These are phyloP conservation scores for Galagoides demidoff DNA, from an alignment of 2,797 vertebrate genomes.

Conservation along the genomic window DNA sequence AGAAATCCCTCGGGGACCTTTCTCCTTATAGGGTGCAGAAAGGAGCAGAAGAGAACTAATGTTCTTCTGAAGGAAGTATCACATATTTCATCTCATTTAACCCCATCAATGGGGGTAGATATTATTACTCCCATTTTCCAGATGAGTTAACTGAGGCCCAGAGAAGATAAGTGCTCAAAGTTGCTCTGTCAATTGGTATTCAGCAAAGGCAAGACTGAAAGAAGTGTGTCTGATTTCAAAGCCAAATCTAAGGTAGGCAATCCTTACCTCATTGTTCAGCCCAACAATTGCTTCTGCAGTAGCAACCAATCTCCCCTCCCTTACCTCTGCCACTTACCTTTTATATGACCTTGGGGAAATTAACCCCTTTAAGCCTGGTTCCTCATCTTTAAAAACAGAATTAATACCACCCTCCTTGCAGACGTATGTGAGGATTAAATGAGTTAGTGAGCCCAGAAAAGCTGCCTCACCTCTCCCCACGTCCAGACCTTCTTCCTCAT, in stretches of 20 bases:
- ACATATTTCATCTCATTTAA: background rate
- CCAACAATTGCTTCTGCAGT: background rate
- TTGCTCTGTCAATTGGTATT: background rate
- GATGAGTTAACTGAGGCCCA: background rate
- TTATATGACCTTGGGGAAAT: background rate
- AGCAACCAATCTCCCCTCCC: background rate
- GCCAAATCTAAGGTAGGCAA: background rate
- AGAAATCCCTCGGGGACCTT: background rate
- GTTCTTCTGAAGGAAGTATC: background rate
- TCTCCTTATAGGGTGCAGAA: background rate
- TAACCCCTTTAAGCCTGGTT: background rate
- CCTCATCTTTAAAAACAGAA: background rate
- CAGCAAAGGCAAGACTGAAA: conserved; percentile 11
- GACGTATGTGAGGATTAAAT: background rate
- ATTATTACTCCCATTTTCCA: background rate
- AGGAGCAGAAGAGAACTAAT: background rate
- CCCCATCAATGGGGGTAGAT: background rate
- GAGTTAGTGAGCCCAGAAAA: background rate
- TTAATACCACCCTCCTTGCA: background rate
- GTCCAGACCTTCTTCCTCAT: background rate
- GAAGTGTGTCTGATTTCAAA: background rate
- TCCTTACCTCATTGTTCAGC: background rate
- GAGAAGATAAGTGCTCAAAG: background rate
- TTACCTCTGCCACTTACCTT: background rate
- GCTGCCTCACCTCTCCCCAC: background rate